Evolutionary conservation across 2,888 invertebrate species (phyloP).

Genomic region (Scotopteryx bipunctaria): DNA sequence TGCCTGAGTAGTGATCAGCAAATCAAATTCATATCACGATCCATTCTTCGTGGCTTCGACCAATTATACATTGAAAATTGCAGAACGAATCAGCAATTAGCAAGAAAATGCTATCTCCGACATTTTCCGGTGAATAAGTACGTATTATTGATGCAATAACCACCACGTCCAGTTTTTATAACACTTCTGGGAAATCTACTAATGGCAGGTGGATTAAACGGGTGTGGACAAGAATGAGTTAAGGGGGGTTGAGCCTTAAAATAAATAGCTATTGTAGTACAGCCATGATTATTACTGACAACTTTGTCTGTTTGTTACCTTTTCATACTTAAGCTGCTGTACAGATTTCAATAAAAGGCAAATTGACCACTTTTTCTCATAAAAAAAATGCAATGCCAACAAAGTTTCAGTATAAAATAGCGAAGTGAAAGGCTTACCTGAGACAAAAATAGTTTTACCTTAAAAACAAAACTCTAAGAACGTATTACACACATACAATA

Average conservation of each 20-base stretch:
- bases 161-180: constrained; percentile 31
- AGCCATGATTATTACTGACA: background rate
- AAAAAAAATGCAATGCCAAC: too few species aligned
- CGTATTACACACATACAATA: too few species aligned
- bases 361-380: too few species aligned
- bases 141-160: constrained; percentile 44
- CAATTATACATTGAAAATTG: constrained; percentile 45
- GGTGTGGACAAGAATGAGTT: constrained; percentile 8
- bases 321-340: too few species aligned
- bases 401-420: too few species aligned
- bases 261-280: background rate
- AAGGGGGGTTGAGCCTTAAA: constrained; percentile 2
- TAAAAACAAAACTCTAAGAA: too few species aligned
- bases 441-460: too few species aligned
- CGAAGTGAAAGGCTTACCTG: too few species aligned
- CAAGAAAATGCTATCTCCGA: constrained; percentile 55
- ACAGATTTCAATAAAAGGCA: too few species aligned
- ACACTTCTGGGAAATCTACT: constrained; percentile 36
- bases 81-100: constrained; percentile 48
- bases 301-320: background rate
- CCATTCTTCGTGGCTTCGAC: constrained; percentile 30
- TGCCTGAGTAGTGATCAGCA: constrained; percentile 17
- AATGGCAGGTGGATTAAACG: constrained; percentile 28
- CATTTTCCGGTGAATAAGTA: constrained; percentile 65
- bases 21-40: constrained; percentile 34